Evolutionary conservation across 2,113 vertebrate species (phyloP), one percentile per base, ranked within the genome.

Genomic region (Corvus moneduloides): DNA sequence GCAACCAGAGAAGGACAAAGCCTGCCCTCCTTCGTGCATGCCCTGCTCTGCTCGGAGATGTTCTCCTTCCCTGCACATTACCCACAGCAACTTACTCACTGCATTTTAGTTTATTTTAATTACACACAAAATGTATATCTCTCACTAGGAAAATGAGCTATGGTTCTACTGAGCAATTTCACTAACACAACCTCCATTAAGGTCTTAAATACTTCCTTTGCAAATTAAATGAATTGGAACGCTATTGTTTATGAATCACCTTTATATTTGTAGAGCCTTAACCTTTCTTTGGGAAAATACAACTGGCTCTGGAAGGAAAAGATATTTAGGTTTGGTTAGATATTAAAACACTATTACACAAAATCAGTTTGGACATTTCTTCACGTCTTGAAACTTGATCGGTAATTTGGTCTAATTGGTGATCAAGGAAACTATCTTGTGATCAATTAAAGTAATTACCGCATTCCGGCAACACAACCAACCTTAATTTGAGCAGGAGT

Each of bases 401-500:
- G 39, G 98, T 97, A 98, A 98, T 98, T 98, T 97, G 98, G 98
- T 99, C 98, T 98, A 99, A 99, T 99, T 99, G 99, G 98, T 99
- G 99, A 99, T 99, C 99, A 98, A 98, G 99, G 98, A 99, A 99
- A 98, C 98, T 98, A 98, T 98, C 99, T 98, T 98, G 98, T 98
- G 99, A 99, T 99, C 99, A 99, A 99, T 99, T 99, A 99, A 99
- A 99, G 98, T 99, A 99, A 99, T 99, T 99, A 99, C 98, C 97
- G 98, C 98, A 99, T 99, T 99, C 99, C 99, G 99, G 99, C 98
- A 98, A 99, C 99, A 98, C 98, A 98, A 99, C 98, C 99, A 98
- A 98, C 98, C 98, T 98, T 99, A 99, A 99, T 99, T 99, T 98
- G 97, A 97, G 97, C 88, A 97, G 97, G 97, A 97, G 99, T 98